Percentiles rank a stretch among this genome's conserved stretches.
phyloP scores from a whole-genome alignment of 2,113 vertebrate genomes.

The Gambusia holbrooki region DNA sequence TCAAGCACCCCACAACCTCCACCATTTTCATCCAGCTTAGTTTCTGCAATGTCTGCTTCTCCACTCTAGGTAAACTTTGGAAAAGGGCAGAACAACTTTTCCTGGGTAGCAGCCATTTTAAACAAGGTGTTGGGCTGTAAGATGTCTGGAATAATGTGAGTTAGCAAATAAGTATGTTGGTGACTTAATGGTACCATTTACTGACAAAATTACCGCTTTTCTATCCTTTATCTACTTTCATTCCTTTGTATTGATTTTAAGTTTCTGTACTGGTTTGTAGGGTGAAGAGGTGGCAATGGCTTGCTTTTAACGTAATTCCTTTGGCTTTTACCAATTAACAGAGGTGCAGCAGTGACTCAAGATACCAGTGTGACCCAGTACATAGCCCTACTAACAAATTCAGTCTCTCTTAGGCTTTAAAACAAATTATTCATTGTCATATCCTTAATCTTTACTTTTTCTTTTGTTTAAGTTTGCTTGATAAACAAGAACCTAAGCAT shows the following conservation, averaged over 20 bases:
- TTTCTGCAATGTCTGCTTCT: slow-evolving; percentile 55
- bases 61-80: slow-evolving; percentile 68
- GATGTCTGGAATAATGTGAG: slow-evolving; percentile 46
- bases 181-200: slow-evolving; percentile 63
- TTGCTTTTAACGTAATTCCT: slow-evolving; percentile 43
- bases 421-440: slow-evolving; percentile 43
- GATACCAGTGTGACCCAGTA: slow-evolving; percentile 39
- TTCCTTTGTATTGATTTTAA: slow-evolving; percentile 60
- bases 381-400: slow-evolving; percentile 35
- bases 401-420: slow-evolving; percentile 29
- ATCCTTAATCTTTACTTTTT: slow-evolving; percentile 14
- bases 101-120: slow-evolving; percentile 51
- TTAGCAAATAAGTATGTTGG: slow-evolving; percentile 59
- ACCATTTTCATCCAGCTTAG: slow-evolving; percentile 47
- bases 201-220: slow-evolving; percentile 63
- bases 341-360: slow-evolving; percentile 49
- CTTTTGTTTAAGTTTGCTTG: slow-evolving; percentile 22
- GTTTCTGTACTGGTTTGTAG: slow-evolving; percentile 51
- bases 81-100: slow-evolving; percentile 67
- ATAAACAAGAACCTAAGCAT: slow-evolving; percentile 23
- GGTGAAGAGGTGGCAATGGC: slow-evolving; percentile 33
- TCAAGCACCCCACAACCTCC: slow-evolving; percentile 67
- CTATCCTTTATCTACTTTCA: slow-evolving; percentile 57
- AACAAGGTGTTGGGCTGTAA: slow-evolving; percentile 33
- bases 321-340: slow-evolving; percentile 69